phyloP scores from a whole-genome alignment of 1,140 invertebrate genomes.

The Gryon sp. region DNA sequence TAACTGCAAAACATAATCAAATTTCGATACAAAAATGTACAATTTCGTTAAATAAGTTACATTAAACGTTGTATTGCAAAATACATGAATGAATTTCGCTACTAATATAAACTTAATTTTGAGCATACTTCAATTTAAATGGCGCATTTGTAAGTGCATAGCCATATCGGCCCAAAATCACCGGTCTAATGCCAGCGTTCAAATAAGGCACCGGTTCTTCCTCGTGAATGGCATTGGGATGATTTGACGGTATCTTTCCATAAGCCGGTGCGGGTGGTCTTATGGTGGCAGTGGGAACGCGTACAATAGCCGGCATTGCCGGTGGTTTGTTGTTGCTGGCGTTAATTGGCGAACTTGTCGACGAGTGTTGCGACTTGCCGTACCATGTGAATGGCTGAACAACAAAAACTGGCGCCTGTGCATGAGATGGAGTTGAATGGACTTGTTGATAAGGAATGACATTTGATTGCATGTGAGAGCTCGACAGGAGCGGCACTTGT shows the following conservation, averaged over 20 bases:
- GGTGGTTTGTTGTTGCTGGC: slow-evolving; percentile 17
- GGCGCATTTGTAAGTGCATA: slow-evolving; percentile 49
- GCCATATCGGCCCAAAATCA: slow-evolving; percentile 43
- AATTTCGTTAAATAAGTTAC: too few species aligned
- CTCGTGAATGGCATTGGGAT: slow-evolving; percentile 17
- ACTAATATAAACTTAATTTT: too few species aligned
- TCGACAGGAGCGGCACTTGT: background rate
- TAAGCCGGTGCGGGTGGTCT: slow-evolving; percentile 25
- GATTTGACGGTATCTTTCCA: slow-evolving; percentile 30
- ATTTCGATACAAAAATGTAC: too few species aligned
- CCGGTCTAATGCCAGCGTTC: slow-evolving; percentile 16
- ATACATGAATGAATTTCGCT: too few species aligned
- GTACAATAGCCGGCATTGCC: slow-evolving; percentile 37
- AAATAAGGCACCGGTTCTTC: slow-evolving; percentile 27
- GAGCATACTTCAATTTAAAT: slow-evolving; percentile 38
- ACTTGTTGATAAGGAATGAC: slow-evolving; percentile 32
- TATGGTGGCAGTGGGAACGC: slow-evolving; percentile 36
- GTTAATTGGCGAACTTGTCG: slow-evolving; percentile 6
- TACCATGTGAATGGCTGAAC: slow-evolving; percentile 53
- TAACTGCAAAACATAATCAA: too few species aligned
- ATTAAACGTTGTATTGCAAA: too few species aligned
- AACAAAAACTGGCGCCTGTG: slow-evolving; percentile 37
- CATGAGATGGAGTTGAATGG: background rate
- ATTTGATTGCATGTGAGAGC: slow-evolving; percentile 26
- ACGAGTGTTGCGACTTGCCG: slow-evolving; percentile 6